A percentile compares a stretch with the other conserved stretches of the same genome.
Conservation (phyloP, 2,113 vertebrate species). For the Trematocara unimaculatum region DNA sequence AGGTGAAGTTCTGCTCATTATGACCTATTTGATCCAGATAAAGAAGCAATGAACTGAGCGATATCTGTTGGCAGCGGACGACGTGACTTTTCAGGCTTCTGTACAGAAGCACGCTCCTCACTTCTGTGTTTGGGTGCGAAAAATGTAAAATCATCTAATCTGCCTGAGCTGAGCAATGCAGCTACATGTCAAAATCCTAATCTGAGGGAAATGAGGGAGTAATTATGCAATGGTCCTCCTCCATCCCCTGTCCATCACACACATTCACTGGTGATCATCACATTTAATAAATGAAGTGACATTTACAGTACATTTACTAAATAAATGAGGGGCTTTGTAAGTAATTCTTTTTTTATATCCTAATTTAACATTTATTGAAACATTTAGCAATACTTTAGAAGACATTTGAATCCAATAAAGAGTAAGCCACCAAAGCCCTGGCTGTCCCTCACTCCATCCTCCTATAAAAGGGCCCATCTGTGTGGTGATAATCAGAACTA, state of each 20-base stretch:
- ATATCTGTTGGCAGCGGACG: background rate
- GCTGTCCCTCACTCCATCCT: background rate
- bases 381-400: background rate
- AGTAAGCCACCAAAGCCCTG: background rate
- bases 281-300: background rate
- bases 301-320: background rate
- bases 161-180: background rate
- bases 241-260: background rate
- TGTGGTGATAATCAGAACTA: background rate
- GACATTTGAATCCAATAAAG: background rate
- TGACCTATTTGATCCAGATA: accelerated
- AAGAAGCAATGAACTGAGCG: background rate
- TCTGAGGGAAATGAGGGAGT: accelerated
- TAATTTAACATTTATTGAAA: background rate
- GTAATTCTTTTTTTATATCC: background rate
- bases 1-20: background rate
- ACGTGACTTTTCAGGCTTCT: background rate
- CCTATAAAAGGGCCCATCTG: background rate
- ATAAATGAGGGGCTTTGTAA: accelerated
- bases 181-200: background rate
- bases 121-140: accelerated
- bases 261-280: background rate
- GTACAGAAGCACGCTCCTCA: background rate
- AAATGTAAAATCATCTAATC: background rate
- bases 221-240: background rate